phyloP scores from a whole-genome alignment of 2,113 vertebrate species.

The Hippopotamus amphibius region DNA sequence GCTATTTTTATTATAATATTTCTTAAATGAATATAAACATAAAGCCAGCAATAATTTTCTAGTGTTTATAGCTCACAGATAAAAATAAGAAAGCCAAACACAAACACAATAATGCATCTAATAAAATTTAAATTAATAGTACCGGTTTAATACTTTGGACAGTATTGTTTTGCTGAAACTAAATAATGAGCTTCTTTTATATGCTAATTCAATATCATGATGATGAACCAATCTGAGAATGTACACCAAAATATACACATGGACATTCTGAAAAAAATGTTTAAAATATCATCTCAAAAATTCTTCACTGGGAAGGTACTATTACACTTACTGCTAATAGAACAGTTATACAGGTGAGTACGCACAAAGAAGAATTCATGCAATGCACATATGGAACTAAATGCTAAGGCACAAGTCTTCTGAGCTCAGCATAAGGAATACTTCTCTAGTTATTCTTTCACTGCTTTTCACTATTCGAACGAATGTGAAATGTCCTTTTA shows the following conservation, averaged over 20 bases:
- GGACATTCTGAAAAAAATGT: not conserved
- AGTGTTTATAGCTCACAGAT: not conserved
- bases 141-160: not conserved
- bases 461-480: not conserved
- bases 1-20: not conserved
- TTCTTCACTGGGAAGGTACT: not conserved
- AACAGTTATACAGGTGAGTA: not conserved
- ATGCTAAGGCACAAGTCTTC: not conserved
- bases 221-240: not conserved
- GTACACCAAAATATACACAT: not conserved
- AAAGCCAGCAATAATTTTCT: not conserved
- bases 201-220: not conserved
- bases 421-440: not conserved
- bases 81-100: constrained; percentile 35
- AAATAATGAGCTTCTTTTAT: not conserved
- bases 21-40: not conserved
- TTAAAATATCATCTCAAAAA: not conserved
- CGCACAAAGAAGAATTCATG: not conserved
- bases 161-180: not conserved
- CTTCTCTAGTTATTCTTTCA: not conserved
- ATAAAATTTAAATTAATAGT: constrained; percentile 40
- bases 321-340: not conserved
- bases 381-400: not conserved
- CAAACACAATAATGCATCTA: not conserved
- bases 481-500: not conserved